Evolutionary conservation across 2,888 invertebrate species (phyloP), one percentile per base, ranked within the genome.

Genomic region (Tetheella fluctuosa): DNA sequence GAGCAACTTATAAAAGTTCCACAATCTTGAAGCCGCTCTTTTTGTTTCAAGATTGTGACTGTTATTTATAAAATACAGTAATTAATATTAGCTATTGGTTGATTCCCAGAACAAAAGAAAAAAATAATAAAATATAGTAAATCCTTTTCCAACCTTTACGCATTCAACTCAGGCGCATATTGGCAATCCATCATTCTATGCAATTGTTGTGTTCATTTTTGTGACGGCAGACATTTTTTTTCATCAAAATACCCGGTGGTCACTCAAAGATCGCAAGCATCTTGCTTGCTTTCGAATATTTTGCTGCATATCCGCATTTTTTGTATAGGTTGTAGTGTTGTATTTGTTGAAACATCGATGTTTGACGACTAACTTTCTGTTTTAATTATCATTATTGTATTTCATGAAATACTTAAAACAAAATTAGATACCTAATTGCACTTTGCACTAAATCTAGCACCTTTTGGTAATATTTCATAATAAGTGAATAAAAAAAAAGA

Each of bases 141-240:
- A 28, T 30, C 28, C 25, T 34, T 23, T 23, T 34, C 55, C 20
- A 34, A 23, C 12, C 54, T 34, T 23, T 8, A 59, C 52, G 57
- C 25, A 52, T 52, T 59, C 54, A 34, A 61, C 39, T 30, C 42
- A 54, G 52, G 63, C 59, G 58, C 74, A 76, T 67, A 78, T 77
- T 77, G 77, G 66, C 78, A 68, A 90, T 90, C 86, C 81, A 88
- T 90, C 90, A 87, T 73, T 68, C 70, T 75, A 88, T 90, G 91
- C 89, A 89, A 90, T 86, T 88, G 85, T 84, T 72, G 73, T 78
- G 79, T 77, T 70, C 77, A 78, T 68, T 70, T 80, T 77, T 77
- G 69, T 77, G 69, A 69, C 54, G 64, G 68, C 73, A 71, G 71
- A 48, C 61, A 67, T 73, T 78, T 78, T 81, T 83, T 79, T 73